phyloP scores from a whole-genome alignment of 1,140 invertebrate species.

The Bombus superbus region DNA sequence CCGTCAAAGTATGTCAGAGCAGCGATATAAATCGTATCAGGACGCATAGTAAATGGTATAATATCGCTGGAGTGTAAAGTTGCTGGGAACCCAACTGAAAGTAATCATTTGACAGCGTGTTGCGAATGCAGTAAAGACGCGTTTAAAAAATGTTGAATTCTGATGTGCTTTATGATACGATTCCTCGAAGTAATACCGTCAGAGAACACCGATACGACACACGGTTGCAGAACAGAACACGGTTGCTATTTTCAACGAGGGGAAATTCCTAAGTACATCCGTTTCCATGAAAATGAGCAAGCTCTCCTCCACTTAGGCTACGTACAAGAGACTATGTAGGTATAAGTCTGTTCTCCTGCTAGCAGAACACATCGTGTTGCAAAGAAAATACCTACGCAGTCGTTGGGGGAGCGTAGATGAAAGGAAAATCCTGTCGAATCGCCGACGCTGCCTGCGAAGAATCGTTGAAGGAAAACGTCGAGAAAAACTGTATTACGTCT shows the following conservation, averaged over 20 bases:
- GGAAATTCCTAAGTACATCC: not conserved
- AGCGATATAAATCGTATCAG: not conserved
- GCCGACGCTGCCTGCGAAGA: conserved; percentile 23
- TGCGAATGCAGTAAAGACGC: not conserved
- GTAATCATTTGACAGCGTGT: not conserved
- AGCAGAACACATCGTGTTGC: conserved; percentile 37
- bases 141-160: conserved; percentile 4
- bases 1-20: too few species aligned
- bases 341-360: conserved; percentile 55
- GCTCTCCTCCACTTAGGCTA: conserved; percentile 6
- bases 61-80: not conserved
- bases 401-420: conserved; percentile 35
- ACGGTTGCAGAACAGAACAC: not conserved
- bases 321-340: too few species aligned
- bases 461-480: conserved; percentile 14
- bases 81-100: too few species aligned
- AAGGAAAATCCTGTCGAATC: conserved; percentile 62
- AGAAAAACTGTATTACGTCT: conserved; percentile 41
- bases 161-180: not conserved
- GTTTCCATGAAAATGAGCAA: conserved; percentile 34
- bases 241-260: not conserved
- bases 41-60: not conserved
- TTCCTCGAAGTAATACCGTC: not conserved
- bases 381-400: conserved; percentile 56
- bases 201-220: not conserved